These are phyloP conservation scores for Bubalus kerabau DNA, from an alignment of 2,113 vertebrate genomes.

Conservation along the genomic window DNA sequence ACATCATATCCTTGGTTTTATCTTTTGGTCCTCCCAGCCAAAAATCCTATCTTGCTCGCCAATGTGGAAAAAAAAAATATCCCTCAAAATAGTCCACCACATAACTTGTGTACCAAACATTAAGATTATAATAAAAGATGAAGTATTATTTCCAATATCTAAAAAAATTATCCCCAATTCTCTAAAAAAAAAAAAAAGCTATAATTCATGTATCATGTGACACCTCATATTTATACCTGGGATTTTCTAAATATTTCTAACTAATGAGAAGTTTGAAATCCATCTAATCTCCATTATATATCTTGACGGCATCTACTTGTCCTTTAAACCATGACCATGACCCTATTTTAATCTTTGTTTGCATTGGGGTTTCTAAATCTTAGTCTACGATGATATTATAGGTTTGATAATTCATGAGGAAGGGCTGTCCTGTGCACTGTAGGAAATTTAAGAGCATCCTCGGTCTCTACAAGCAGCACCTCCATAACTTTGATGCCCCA, in stretches of 20 bases:
- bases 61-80: background rate
- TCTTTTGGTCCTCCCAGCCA: background rate
- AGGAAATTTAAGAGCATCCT: background rate
- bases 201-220: background rate
- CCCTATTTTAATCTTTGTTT: background rate
- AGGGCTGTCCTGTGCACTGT: too few relatives aligned
- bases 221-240: background rate
- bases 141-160: background rate
- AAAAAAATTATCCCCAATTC: background rate
- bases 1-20: background rate
- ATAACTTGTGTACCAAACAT: background rate
- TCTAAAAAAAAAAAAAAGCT: background rate
- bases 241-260: background rate
- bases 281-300: background rate
- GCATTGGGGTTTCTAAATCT: background rate
- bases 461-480: background rate
- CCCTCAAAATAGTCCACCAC: background rate
- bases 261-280: background rate
- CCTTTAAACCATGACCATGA: background rate
- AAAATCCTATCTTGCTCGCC: background rate
- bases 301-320: background rate
- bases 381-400: rapidly evolving
- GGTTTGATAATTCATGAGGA: background rate
- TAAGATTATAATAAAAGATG: background rate
- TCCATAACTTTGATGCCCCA: background rate